Base-by-base conservation (phyloP, 1,140 invertebrate species). In the Catajapyx aquilonaris region DNA sequence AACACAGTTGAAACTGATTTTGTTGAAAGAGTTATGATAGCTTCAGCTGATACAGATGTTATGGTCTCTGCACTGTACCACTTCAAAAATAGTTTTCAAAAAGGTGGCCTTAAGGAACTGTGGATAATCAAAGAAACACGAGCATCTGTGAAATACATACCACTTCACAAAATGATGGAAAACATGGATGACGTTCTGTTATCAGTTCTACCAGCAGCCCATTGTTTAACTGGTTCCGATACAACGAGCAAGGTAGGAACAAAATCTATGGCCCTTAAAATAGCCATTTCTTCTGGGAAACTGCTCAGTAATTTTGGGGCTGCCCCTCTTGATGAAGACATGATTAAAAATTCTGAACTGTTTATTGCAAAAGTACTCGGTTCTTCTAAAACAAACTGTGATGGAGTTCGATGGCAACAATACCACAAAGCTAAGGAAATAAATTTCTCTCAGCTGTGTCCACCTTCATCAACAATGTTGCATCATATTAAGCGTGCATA, bases 141-240 rank as follows among this genome's bases (percentile, higher is more conserved):
- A 3, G 3, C 15, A 31, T 31, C 30, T 31, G 7, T 31, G 7
- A 31, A 17, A 17, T 31, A 7, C 30, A 31, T 31, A 31, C 30
- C 30, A 31, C 30, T 31, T 31, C 30, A 31, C 30, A 31, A 31
- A 31, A 31, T 31, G 30, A 7, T 17, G 30, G 30, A 31, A 17
- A 31, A 7, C 7, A 31, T 31, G 7, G 30, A 31, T 17, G 7
- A 31, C 30, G 18, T n/a, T n/a, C n/a, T n/a, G n/a, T n/a, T n/a
- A n/a, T n/a, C n/a, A n/a, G n/a, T n/a, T n/a, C n/a, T n/a, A n/a
- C n/a, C n/a, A n/a, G n/a, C n/a, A n/a, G n/a, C n/a, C n/a, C n/a
- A n/a, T n/a, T 28, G 25, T 28, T 28, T 28, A 28, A 28, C 25
- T 28, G 25, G n/a, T 28, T 28, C 9, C n/a, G 25, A 28, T 9